These are phyloP conservation scores for Thinocorus orbignyianus DNA, from an alignment of 2,113 vertebrate species.

Conservation along the genomic window DNA sequence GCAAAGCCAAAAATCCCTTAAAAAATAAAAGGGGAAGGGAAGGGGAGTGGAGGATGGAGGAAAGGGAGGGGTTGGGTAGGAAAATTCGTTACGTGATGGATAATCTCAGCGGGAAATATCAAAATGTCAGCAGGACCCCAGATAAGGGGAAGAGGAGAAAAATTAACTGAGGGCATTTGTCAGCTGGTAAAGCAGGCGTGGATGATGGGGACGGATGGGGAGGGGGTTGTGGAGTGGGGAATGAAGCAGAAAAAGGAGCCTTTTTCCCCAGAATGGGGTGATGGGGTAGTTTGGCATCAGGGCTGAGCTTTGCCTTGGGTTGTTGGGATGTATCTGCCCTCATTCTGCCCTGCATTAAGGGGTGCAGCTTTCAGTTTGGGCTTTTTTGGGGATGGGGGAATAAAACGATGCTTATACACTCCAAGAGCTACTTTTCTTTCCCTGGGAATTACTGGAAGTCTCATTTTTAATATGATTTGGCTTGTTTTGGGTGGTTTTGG, in stretches of 20 bases:
- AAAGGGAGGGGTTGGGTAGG: not conserved
- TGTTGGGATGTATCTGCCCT: too few relatives aligned
- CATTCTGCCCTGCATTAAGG: rapidly evolving
- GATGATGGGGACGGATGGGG: not conserved
- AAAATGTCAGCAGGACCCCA: slow-evolving; percentile 66
- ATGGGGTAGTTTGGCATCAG: rapidly evolving
- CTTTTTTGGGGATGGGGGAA: rapidly evolving
- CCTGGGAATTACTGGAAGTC: not conserved
- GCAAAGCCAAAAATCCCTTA: not conserved
- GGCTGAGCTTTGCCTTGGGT: not conserved
- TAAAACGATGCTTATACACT: too few relatives aligned
- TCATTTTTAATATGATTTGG: not conserved
- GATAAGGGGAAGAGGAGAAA: not conserved
- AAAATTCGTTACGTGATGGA: slow-evolving; percentile 69
- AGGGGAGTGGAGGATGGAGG: too few relatives aligned
- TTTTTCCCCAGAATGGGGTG: rapidly evolving
- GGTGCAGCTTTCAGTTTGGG: rapidly evolving
- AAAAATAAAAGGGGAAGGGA: not conserved
- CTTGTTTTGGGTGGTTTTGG: too few relatives aligned
- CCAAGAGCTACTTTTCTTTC: not conserved
- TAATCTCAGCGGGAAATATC: slow-evolving; percentile 70
- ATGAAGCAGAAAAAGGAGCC: not conserved
- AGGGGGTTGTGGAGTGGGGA: not conserved
- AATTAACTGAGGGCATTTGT: slow-evolving; percentile 51
- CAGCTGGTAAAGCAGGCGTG: slow-evolving; percentile 69